Percentiles rank a stretch among this genome's conserved stretches.
These are phyloP conservation scores for Troglohyphantes excavatus DNA, from an alignment of 2,888 invertebrate genomes.

Conservation along the genomic window DNA sequence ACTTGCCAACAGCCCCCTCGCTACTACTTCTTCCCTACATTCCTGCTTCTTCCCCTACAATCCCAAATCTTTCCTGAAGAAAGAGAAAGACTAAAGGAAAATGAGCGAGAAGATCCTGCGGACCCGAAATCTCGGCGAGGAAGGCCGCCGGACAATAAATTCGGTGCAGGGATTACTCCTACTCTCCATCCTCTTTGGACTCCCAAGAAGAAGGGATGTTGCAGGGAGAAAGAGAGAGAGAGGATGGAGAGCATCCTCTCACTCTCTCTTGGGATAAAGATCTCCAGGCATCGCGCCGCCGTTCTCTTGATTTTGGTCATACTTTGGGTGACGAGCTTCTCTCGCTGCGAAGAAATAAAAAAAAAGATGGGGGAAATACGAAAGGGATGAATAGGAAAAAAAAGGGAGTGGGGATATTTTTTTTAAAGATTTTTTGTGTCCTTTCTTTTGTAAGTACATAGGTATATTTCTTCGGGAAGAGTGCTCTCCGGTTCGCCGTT, in stretches of 20 bases:
- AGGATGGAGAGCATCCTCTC: constrained; percentile 60
- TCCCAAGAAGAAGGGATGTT: constrained; percentile 16
- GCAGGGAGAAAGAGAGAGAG: constrained; percentile 29
- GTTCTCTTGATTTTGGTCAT: constrained; percentile 73
- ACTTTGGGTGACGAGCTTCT: constrained; percentile 70
- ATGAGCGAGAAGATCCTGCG: constrained; percentile 53
- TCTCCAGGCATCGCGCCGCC: constrained; percentile 56
- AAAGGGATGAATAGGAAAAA: constrained; percentile 57
- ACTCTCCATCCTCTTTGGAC: not conserved
- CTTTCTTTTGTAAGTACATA: constrained; percentile 13
- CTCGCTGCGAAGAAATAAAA: constrained; percentile 46
- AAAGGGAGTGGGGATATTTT: no score
- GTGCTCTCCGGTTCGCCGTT: constrained; percentile 29
- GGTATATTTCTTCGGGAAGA: constrained; percentile 33
- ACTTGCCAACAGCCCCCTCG: constrained; percentile 57
- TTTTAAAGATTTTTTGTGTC: no score
- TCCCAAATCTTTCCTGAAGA: constrained; percentile 25
- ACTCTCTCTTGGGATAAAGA: constrained; percentile 63
- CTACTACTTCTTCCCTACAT: not conserved
- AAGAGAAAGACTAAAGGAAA: constrained; percentile 38
- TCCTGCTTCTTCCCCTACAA: not conserved
- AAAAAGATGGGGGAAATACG: constrained; percentile 53
- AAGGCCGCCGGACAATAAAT: constrained; percentile 74
- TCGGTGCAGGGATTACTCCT: constrained; percentile 67
- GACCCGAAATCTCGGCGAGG: constrained; percentile 23